Evolutionary conservation across 2,113 vertebrate genomes (phyloP).

Genomic region (Gorsachius goisagi): DNA sequence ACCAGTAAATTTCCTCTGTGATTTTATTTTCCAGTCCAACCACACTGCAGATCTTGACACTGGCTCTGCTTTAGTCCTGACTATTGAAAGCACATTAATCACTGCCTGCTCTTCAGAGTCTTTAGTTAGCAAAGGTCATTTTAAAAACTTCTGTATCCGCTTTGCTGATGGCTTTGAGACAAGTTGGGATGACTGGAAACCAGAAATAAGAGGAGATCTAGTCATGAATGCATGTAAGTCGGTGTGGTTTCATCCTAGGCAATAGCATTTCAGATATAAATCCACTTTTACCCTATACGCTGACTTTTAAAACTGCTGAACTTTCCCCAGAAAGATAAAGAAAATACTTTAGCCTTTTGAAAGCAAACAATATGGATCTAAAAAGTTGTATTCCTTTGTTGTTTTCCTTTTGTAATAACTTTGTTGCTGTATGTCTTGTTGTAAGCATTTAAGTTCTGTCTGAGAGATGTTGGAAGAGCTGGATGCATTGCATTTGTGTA

Average conservation of each 20-base stretch:
- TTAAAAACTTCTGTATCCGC: constrained; percentile 98
- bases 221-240: constrained; percentile 98
- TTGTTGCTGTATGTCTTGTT: neutral
- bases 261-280: neutral
- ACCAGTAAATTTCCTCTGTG: neutral
- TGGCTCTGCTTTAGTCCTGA: constrained; percentile 95
- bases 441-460: neutral
- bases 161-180: constrained; percentile 99
- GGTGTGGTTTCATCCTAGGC: neutral
- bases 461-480: neutral
- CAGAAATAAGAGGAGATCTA: constrained; percentile 89
- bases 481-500: neutral
- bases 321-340: neutral
- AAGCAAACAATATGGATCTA: neutral
- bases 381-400: neutral
- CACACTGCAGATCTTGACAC: constrained; percentile 92
- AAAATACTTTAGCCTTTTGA: neutral
- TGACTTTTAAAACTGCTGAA: neutral
- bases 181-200: constrained; percentile 99
- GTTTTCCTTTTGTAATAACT: neutral
- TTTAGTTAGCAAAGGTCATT: constrained; percentile 98
- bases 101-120: constrained; percentile 98
- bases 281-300: neutral
- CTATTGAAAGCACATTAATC: constrained; percentile 97
- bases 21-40: constrained; percentile 79